These are phyloP conservation scores for Apteryx mantelli DNA, from an alignment of 2,113 vertebrate species.

Conservation along the genomic window DNA sequence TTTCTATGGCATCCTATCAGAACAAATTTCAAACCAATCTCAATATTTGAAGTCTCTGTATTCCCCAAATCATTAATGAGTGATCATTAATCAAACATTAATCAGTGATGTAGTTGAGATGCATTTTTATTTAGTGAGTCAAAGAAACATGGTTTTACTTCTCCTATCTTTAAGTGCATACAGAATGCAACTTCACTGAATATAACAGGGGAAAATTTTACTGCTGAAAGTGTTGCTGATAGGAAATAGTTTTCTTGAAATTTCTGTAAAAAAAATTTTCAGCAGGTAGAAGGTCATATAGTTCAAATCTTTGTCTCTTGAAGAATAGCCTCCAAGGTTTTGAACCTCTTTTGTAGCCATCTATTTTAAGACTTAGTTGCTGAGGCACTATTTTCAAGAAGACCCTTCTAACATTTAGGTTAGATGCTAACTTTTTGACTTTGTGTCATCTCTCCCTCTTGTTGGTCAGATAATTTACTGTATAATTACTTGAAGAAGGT, in stretches of 20 bases:
- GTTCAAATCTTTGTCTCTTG: constrained; percentile 16
- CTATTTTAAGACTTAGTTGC: neutral
- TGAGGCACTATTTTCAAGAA: neutral
- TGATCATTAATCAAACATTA: neutral
- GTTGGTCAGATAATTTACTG: neutral
- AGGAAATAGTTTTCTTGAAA: neutral
- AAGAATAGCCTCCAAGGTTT: neutral
- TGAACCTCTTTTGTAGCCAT: neutral
- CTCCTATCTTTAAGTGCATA: neutral
- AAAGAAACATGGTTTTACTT: neutral
- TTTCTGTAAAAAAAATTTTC: neutral
- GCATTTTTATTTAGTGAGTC: neutral
- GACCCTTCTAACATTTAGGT: neutral
- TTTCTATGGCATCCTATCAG: too few species aligned
- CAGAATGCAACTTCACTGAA: neutral
- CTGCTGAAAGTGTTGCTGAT: neutral
- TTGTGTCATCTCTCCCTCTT: neutral
- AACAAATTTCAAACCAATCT: neutral
- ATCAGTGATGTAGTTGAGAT: neutral
- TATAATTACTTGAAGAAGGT: neutral
- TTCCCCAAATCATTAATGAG: neutral
- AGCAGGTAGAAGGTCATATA: neutral
- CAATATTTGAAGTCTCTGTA: neutral
- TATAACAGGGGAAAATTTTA: neutral
- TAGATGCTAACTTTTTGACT: neutral